Percentiles rank a stretch among this genome's conserved stretches.
These are phyloP conservation scores for Clarias batrachus DNA, from an alignment of 2,113 vertebrate species.

Conservation along the genomic window DNA sequence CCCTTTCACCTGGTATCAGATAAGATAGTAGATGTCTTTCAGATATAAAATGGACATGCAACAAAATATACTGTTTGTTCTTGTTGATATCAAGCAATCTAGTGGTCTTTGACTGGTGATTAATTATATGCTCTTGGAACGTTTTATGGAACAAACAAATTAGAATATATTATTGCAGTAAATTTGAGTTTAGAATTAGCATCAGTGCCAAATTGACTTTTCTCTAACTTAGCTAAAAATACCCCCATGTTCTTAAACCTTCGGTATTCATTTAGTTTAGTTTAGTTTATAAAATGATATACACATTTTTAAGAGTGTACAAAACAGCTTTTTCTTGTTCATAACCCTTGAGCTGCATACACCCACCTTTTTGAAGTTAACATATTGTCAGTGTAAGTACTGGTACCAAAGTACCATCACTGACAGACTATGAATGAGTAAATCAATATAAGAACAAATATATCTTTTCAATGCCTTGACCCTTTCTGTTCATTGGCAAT, in stretches of 20 bases:
- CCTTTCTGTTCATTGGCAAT: slow-evolving; percentile 21
- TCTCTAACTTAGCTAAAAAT: slow-evolving; percentile 12
- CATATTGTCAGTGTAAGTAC: neutral
- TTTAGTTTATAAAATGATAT: neutral
- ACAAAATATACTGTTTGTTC: neutral
- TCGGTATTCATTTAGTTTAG: neutral
- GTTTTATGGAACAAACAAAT: neutral
- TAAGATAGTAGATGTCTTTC: neutral
- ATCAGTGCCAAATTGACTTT: slow-evolving; percentile 15
- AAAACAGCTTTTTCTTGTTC: neutral
- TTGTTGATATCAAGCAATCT: slow-evolving; percentile 16
- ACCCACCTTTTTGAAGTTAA: neutral
- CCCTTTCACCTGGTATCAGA: neutral
- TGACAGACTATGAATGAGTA: neutral
- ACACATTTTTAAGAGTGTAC: neutral
- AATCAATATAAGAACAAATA: neutral
- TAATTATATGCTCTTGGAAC: neutral
- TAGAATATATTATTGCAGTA: neutral
- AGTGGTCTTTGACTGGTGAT: neutral
- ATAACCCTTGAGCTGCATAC: neutral
- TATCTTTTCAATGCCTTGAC: neutral
- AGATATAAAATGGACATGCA: slow-evolving; percentile 20
- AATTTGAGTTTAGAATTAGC: slow-evolving; percentile 21
- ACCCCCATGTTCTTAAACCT: neutral
- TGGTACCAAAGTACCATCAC: neutral